A percentile compares a stretch with the other conserved stretches of the same genome.
phyloP scores from a whole-genome alignment of 2,888 invertebrate species.

The Trichacis sp. region DNA sequence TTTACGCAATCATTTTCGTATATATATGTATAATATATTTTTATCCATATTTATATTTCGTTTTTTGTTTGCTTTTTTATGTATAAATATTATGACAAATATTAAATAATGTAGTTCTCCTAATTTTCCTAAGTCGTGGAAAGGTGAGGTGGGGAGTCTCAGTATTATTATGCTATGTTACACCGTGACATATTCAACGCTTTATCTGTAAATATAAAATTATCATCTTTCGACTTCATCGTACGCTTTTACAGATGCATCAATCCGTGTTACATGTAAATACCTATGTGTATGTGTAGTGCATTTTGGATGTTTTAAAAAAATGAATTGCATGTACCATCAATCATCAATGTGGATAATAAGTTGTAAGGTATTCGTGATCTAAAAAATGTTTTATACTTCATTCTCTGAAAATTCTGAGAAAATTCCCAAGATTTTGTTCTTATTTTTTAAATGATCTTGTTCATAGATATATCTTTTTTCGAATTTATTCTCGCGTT shows the following conservation, averaged over 20 bases:
- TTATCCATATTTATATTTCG: conserved; percentile 45
- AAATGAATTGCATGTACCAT: too few relatives aligned
- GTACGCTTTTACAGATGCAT: conserved; percentile 35
- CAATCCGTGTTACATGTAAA: conserved; percentile 36
- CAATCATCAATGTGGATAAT: too few relatives aligned
- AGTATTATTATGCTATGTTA: conserved; percentile 54
- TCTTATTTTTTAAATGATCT: too few relatives aligned
- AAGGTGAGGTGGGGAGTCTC: conserved; percentile 51
- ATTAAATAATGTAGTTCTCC: conserved; percentile 65
- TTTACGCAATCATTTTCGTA: conserved; percentile 31
- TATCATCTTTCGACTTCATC: conserved; percentile 62
- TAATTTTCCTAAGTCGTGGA: conserved; percentile 60
- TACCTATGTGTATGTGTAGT: conserved; percentile 34
- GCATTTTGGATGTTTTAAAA: conserved; percentile 24
- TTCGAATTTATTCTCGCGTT: too few relatives aligned
- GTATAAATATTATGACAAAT: conserved; percentile 66
- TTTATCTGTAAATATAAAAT: conserved; percentile 66
- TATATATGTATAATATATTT: conserved; percentile 31
- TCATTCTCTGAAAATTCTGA: too few relatives aligned
- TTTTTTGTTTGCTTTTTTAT: conserved; percentile 36
- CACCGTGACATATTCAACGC: conserved; percentile 46
- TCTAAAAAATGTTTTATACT: too few relatives aligned
- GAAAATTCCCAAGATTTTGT: too few relatives aligned
- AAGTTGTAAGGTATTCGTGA: too few relatives aligned
- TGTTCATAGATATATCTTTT: too few relatives aligned